A percentile compares a stretch with the other conserved stretches of the same genome.
phyloP scores from a whole-genome alignment of 2,113 vertebrate genomes.

The Sciurus niger region DNA sequence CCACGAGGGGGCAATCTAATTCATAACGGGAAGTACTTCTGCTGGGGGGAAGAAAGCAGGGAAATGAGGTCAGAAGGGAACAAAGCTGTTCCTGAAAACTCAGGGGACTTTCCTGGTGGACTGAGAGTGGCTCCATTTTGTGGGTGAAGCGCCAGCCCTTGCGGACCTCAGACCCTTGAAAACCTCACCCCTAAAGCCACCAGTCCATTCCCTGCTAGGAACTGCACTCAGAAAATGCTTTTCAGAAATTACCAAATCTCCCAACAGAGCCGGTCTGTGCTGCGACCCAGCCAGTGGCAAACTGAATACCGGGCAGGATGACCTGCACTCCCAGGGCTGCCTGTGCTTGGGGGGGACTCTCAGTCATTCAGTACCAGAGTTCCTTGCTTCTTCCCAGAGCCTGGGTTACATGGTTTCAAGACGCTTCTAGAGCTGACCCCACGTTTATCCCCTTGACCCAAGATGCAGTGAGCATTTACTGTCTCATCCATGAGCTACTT shows the following conservation, averaged over 20 bases:
- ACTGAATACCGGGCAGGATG: not conserved
- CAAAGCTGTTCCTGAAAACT: not conserved
- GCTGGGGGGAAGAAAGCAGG: not conserved
- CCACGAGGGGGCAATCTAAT: not conserved
- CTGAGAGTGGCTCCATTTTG: not conserved
- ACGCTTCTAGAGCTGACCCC: not conserved
- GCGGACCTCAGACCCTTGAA: no score
- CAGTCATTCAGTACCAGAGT: not conserved
- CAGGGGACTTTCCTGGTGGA: not conserved
- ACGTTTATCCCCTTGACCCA: not conserved
- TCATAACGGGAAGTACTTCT: conserved; percentile 14
- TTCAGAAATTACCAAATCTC: not conserved
- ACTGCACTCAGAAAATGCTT: not conserved
- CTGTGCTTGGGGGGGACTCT: not conserved
- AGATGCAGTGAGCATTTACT: not conserved
- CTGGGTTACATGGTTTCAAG: not conserved
- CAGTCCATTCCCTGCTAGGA: not conserved
- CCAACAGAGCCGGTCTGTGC: not conserved
- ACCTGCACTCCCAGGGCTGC: not conserved
- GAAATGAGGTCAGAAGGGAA: not conserved
- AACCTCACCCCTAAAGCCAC: not conserved
- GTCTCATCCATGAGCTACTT: not conserved
- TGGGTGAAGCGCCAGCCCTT: no score
- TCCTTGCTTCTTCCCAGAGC: not conserved
- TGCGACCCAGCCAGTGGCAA: not conserved